Conservation (phyloP, 1,140 invertebrate species). For the Drepana arcuata region DNA sequence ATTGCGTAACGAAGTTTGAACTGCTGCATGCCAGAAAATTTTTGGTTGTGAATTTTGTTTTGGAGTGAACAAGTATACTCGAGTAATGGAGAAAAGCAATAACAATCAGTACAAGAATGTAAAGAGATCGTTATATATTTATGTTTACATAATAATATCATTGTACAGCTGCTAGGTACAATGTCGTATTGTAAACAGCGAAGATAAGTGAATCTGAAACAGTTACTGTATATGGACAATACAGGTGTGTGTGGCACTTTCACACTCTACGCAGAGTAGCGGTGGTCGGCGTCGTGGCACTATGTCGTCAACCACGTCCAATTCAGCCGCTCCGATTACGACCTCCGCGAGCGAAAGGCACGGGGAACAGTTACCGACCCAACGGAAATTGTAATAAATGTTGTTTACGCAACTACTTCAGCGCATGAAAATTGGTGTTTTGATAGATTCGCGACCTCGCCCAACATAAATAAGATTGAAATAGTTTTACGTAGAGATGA, state of each 20-base stretch:
- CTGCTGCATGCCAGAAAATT: too few species aligned
- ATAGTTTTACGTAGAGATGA: neutral
- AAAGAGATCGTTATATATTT: neutral
- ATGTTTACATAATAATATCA: neutral
- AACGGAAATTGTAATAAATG: neutral
- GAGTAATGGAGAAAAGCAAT: neutral
- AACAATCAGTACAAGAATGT: neutral
- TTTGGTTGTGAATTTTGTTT: too few species aligned
- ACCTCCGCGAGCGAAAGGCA: constrained; percentile 27
- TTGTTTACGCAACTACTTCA: neutral
- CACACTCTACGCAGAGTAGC: constrained; percentile 31
- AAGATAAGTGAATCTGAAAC: constrained; percentile 41
- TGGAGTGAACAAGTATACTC: neutral
- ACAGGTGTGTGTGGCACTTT: constrained; percentile 48
- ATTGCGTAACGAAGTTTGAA: too few species aligned
- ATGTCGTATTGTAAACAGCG: constrained; percentile 1
- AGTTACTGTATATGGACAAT: constrained; percentile 17
- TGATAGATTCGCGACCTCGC: neutral
- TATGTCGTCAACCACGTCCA: neutral
- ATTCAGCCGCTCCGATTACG: constrained; percentile 14
- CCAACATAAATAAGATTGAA: neutral
- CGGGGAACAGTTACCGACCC: too few species aligned
- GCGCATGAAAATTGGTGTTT: neutral
- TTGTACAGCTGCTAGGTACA: neutral
- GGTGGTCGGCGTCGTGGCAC: constrained; percentile 7